phyloP scores from a whole-genome alignment of 2,797 vertebrate genomes.

The Sphenodon punctatus region DNA sequence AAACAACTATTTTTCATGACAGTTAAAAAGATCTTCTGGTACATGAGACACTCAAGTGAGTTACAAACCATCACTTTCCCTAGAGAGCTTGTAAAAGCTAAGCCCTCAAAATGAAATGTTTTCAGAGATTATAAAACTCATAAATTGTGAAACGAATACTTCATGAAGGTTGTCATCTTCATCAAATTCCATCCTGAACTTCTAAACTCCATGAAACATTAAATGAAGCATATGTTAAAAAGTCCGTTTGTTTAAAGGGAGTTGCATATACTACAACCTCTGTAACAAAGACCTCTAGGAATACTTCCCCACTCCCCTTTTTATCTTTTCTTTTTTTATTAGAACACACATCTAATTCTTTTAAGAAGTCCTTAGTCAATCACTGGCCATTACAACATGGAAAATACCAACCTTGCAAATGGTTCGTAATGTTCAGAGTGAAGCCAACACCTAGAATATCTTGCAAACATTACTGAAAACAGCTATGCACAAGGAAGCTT shows the following conservation, averaged over 20 bases:
- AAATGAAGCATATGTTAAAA: neutral
- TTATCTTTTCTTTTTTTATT: too few species aligned
- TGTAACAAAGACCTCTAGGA: neutral
- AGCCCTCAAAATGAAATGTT: too few species aligned
- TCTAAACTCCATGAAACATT: neutral
- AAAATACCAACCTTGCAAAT: neutral
- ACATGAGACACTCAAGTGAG: too few species aligned
- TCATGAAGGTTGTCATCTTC: too few species aligned
- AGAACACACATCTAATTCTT: neutral
- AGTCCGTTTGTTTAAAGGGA: neutral
- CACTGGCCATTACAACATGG: neutral
- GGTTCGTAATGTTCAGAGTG: neutral
- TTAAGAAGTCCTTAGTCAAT: neutral
- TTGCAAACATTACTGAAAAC: neutral
- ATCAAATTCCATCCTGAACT: too few species aligned
- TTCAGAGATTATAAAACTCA: too few species aligned
- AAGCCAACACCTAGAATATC: neutral
- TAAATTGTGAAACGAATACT: too few species aligned
- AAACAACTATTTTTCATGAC: too few species aligned
- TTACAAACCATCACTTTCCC: too few species aligned
- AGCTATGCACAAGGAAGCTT: neutral
- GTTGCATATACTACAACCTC: accelerated
- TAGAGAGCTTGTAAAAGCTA: too few species aligned
- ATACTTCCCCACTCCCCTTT: too few species aligned
- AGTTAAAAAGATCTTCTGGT: too few species aligned